Evolutionary conservation across 2,888 invertebrate species (phyloP), one percentile per base, ranked within the genome.

Genomic region (Stegana nigrithorax): DNA sequence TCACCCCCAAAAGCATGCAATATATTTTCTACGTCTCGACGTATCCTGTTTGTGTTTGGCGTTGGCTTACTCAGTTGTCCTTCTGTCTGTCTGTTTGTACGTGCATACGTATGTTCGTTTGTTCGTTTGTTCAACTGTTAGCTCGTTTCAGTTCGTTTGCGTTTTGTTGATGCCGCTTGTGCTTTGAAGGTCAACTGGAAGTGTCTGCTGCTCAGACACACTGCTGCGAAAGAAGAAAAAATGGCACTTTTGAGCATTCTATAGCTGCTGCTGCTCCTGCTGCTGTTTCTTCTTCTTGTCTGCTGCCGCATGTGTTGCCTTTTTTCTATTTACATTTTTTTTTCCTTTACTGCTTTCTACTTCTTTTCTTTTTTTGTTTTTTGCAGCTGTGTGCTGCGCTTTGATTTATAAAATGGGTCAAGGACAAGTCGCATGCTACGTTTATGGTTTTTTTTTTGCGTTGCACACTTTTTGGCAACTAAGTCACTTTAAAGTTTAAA

Each of bases 1-100:
- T 74, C 75, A 77, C 66, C 67, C 67, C 67, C 71, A 67, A 55
- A 73, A 73, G 75, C 71, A 70, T 75, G 75, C 72, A 73, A 75
- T 78, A 75, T 75, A 78, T 78, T 77, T 77, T 77, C 72, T 77
- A 47, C 29, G 36, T n/a, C 36, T 14, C 39, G 39, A 17, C 3
- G 23, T 23, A 50, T 50, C 50, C 50, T 50, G 50, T 50, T 21
- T 10, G 6, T 19, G 21, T 21, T 23, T 8, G n/a, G 50, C 17
- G 45, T 26, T 50, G 25, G 5, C 50, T n/a, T n/a, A n/a, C n/a
- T n/a, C n/a, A n/a, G n/a, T n/a, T 50, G 47, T n/a, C 23, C 26
- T 10, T 6, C 50, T 26, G 50, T 1, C 50, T 47, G n/a, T 21
- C 50, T 50, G 26, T n/a, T 39, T 17, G 39, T 39, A 14, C n/a